These are phyloP conservation scores for Stomatorhinus walkeri DNA, from an alignment of 2,797 vertebrate genomes.

Conservation along the genomic window DNA sequence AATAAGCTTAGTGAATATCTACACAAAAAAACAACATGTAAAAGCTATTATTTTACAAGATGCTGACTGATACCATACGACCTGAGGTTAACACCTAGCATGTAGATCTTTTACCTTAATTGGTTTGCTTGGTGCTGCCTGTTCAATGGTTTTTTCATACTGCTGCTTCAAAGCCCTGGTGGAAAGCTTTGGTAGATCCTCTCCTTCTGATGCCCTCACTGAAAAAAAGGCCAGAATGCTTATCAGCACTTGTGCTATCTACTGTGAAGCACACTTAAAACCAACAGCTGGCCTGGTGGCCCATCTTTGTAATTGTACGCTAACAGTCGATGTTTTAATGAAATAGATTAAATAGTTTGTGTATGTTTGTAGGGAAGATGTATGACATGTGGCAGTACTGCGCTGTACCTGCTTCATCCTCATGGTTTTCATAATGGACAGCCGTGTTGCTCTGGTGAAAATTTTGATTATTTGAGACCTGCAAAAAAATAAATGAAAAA, in stretches of 20 bases:
- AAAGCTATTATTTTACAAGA: background rate
- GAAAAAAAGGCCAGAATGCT: conserved; percentile 14
- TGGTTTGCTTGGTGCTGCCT: conserved; percentile 66
- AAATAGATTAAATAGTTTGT: background rate
- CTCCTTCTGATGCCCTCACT: conserved; percentile 57
- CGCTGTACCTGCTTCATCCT: conserved; percentile 44
- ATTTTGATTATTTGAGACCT: conserved; percentile 50
- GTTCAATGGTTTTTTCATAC: conserved; percentile 83
- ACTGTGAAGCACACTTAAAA: background rate
- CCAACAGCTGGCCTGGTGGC: background rate
- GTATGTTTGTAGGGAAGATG: background rate
- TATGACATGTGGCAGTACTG: background rate
- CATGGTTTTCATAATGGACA: conserved; percentile 57
- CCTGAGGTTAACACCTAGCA: background rate
- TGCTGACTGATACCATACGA: background rate
- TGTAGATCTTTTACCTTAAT: conserved; percentile 66
- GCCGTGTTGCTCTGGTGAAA: conserved; percentile 34
- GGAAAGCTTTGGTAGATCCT: conserved; percentile 77
- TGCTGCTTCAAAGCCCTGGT: conserved; percentile 81
- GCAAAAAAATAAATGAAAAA: conserved; percentile 14
- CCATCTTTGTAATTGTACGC: background rate
- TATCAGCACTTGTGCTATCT: conserved; percentile 24
- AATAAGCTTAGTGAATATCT: background rate
- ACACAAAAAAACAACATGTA: background rate
- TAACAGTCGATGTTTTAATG: background rate